Evolutionary conservation across 2,888 invertebrate genomes (phyloP), one percentile per base, ranked within the genome.

Genomic region (Heliconius sara): DNA sequence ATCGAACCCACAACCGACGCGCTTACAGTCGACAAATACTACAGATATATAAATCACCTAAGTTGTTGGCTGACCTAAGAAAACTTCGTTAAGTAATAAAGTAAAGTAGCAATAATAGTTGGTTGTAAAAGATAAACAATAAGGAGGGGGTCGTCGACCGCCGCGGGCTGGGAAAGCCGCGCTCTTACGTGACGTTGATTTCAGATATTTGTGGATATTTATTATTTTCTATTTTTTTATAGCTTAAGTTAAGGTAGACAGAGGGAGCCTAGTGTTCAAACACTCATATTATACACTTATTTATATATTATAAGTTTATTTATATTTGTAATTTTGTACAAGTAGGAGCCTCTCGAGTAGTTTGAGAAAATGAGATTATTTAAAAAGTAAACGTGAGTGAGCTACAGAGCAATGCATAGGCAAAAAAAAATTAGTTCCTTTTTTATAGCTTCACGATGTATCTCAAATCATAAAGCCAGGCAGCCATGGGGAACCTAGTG

Each of bases 101-200:
- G 63, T 74, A 25, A 25, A 63, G n/a, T 43, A 43, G 25, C 19
- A 47, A 22, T 75, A 47, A 47, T 73, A 19, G n/a, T 5, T 73
- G n/a, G 34, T 65, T 25, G 77, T 80, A 77, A 66, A 65, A 67
- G 67, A 78, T 80, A 79, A 82, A 80, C 80, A 80, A 82, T 81
- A 68, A 65, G 65, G 65, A 43, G 76, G n/a, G 71, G 83, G 79
- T 79, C 80, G 68, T 67, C 77, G 83, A 77, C 82, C 83, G 70
- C 80, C 80, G 67, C 76, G 70, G 77, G 77, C 79, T 67, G 79
- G 72, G 79, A 80, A 77, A 78, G 82, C 78, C 82, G 78, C 76
- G 60, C 67, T 60, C 77, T 77, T 73, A 68, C 65, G 77, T 73
- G 80, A 39, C 81, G 25, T 39, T 52, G 12, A 16, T 19, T 71